A percentile compares a stretch with the other conserved stretches of the same genome.
Conservation (phyloP, 1,140 invertebrate genomes). For the Aphidius ervi region DNA sequence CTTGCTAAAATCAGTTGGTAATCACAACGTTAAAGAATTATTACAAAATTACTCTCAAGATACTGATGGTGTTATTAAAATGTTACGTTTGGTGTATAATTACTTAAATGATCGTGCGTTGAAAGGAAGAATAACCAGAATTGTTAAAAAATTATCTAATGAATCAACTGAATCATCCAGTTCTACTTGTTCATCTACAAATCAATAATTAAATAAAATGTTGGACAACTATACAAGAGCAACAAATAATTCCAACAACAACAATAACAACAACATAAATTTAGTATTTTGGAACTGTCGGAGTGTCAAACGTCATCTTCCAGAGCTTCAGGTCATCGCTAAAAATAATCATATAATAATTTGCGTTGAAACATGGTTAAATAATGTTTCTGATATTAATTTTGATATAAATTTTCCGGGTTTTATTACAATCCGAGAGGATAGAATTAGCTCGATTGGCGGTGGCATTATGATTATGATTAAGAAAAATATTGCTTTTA, state of each 20-base stretch:
- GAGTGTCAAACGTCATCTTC: slow-evolving; percentile 2
- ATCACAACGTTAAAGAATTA: too few species aligned
- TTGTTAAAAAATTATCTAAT: too few species aligned
- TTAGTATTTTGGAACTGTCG: slow-evolving; percentile 14
- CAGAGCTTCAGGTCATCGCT: slow-evolving; percentile 1
- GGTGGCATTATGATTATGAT: slow-evolving; percentile 11
- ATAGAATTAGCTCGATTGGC: neutral
- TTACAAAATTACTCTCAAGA: too few species aligned
- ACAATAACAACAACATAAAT: too few species aligned
- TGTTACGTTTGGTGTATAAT: too few species aligned
- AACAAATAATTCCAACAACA: neutral
- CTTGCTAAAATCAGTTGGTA: too few species aligned
- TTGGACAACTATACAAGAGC: neutral
- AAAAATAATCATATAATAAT: slow-evolving; percentile 8
- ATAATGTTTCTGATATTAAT: neutral
- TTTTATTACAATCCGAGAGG: slow-evolving; percentile 11
- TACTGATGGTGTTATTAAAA: too few species aligned
- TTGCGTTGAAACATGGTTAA: slow-evolving; percentile 13
- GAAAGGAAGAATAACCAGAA: neutral
- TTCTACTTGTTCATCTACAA: neutral
- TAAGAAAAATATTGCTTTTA: slow-evolving; percentile 1
- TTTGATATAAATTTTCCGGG: slow-evolving; percentile 12
- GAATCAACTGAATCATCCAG: too few species aligned
- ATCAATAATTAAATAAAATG: neutral
- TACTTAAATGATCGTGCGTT: neutral